phyloP scores from a whole-genome alignment of 2,113 vertebrate genomes.

The Chaetodon auriga region DNA sequence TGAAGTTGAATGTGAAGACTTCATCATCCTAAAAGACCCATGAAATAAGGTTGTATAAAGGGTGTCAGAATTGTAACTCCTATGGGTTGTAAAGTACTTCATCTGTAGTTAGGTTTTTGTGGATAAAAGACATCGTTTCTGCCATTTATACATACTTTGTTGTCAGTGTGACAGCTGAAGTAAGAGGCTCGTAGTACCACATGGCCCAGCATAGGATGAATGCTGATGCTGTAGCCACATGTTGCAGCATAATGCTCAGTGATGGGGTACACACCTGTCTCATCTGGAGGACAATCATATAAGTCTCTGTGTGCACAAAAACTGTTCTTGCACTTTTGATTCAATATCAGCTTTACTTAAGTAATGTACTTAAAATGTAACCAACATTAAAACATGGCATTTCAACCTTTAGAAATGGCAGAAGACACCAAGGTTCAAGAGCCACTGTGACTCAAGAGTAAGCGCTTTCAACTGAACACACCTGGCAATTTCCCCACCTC shows the following conservation, averaged over 20 bases:
- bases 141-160: conserved; percentile 45
- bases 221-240: conserved; percentile 74
- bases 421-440: not conserved
- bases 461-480: too few relatives aligned
- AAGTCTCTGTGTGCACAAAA: not conserved
- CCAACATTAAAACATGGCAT: too few relatives aligned
- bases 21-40: conserved; percentile 50
- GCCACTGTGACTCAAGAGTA: too few relatives aligned
- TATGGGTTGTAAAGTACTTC: too few relatives aligned
- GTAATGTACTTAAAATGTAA: not conserved
- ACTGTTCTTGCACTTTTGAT: not conserved
- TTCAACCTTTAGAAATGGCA: too few relatives aligned
- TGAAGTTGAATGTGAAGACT: conserved; percentile 68
- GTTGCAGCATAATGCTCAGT: conserved; percentile 52
- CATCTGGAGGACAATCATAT: conserved; percentile 38
- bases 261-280: conserved; percentile 55
- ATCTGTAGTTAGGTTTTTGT: too few relatives aligned
- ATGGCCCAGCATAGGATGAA: conserved; percentile 12
- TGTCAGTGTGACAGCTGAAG: conserved; percentile 78
- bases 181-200: conserved; percentile 74
- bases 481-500: too few relatives aligned
- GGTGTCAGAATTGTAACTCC: not conserved
- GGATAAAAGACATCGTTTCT: too few relatives aligned
- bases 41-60: fast-evolving
- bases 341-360: not conserved